Evolutionary conservation across 2,888 invertebrate species (phyloP).

Genomic region (Mythimna loreyi): DNA sequence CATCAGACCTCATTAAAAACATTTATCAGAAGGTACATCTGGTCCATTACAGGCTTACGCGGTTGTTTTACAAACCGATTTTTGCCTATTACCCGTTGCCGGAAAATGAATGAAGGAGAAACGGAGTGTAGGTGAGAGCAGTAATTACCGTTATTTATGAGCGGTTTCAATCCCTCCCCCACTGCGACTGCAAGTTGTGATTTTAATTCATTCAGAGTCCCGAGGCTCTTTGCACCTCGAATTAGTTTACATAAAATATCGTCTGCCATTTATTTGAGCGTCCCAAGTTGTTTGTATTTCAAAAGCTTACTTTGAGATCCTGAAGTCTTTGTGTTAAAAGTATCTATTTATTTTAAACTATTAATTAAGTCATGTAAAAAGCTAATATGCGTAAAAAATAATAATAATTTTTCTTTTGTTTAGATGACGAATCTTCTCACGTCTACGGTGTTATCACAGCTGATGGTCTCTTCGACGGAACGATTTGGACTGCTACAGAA

Average conservation of each 20-base stretch:
- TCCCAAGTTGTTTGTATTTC: constrained; percentile 76
- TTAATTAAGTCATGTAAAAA: background rate
- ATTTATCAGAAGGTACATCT: constrained; percentile 69
- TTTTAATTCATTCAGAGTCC: constrained; percentile 87
- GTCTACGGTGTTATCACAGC: constrained; percentile 96
- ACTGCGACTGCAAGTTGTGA: constrained; percentile 87
- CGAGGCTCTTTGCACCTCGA: constrained; percentile 87
- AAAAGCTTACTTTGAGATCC: constrained; percentile 73
- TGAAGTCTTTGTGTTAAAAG: constrained; percentile 57
- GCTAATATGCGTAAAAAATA: background rate
- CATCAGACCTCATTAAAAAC: constrained; percentile 72
- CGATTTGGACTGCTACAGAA: constrained; percentile 94
- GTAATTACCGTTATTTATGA: constrained; percentile 89
- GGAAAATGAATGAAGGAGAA: constrained; percentile 73
- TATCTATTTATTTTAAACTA: constrained; percentile 33
- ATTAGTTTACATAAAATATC: constrained; percentile 89
- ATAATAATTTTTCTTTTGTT: constrained; percentile 34
- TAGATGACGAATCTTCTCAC: constrained; percentile 95
- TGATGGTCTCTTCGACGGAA: constrained; percentile 97
- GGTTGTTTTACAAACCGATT: constrained; percentile 70
- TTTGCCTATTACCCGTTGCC: constrained; percentile 69
- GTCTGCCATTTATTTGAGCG: constrained; percentile 81
- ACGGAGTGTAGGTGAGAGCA: constrained; percentile 68
- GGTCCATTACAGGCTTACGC: constrained; percentile 61
- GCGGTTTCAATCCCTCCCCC: constrained; percentile 82